A percentile compares a stretch with the other conserved stretches of the same genome.
phyloP scores from a whole-genome alignment of 2,113 vertebrate genomes.

The Melanostigma gelatinosum region DNA sequence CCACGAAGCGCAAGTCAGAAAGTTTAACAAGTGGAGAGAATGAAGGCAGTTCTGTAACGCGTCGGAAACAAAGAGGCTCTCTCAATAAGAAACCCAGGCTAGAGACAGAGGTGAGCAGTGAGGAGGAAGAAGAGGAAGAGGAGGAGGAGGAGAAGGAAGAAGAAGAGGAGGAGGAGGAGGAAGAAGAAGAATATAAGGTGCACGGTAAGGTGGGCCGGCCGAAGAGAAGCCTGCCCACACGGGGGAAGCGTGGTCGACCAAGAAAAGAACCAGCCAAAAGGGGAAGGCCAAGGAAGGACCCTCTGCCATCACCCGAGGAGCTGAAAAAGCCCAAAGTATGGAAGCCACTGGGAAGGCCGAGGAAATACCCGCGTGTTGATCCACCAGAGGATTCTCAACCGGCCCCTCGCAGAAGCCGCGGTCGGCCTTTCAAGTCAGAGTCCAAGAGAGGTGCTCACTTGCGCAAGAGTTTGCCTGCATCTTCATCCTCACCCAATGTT shows the following conservation, averaged over 20 bases:
- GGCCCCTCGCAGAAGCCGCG: slow-evolving; percentile 55
- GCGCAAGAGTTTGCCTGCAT: slow-evolving; percentile 27
- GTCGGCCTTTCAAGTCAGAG: slow-evolving; percentile 74
- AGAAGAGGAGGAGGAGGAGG: neutral
- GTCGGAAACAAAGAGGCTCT: slow-evolving; percentile 61
- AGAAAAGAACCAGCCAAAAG: slow-evolving; percentile 50
- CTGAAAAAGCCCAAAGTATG: slow-evolving; percentile 72
- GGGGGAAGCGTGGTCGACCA: slow-evolving; percentile 45
- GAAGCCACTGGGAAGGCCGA: slow-evolving; percentile 79
- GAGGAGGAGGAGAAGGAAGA: slow-evolving; percentile 19
- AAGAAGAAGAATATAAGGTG: slow-evolving; percentile 15
- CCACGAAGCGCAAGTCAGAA: slow-evolving; percentile 49
- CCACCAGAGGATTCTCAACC: slow-evolving; percentile 23
- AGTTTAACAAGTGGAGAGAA: slow-evolving; percentile 34
- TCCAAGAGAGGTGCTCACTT: slow-evolving; percentile 70
- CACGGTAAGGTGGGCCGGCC: slow-evolving; percentile 28
- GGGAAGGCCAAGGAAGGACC: slow-evolving; percentile 77
- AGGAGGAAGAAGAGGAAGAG: slow-evolving; percentile 18
- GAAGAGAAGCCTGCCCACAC: slow-evolving; percentile 12
- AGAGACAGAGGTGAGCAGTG: slow-evolving; percentile 6
- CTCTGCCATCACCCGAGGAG: slow-evolving; percentile 54
- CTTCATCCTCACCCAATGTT: neutral
- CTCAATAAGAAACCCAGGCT: slow-evolving; percentile 41
- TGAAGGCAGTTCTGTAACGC: slow-evolving; percentile 32
- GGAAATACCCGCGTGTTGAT: slow-evolving; percentile 73